Evolutionary conservation across 2,797 vertebrate species (phyloP).

Genomic region (Sebastes matsubarae): DNA sequence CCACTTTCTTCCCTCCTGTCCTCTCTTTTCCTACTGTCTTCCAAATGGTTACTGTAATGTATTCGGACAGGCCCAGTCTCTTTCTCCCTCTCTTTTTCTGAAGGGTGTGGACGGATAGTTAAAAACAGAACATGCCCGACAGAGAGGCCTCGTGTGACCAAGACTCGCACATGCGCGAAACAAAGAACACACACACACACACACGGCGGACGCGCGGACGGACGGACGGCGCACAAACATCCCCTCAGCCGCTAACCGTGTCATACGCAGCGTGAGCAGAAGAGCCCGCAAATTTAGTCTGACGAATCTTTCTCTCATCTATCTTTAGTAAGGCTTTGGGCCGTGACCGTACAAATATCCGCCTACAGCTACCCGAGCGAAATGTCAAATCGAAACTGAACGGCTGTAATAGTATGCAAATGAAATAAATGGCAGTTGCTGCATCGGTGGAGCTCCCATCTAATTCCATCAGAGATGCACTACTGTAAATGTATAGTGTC

Average conservation of each 20-base stretch:
- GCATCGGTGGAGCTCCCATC: slow-evolving; percentile 23
- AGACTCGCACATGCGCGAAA: neutral
- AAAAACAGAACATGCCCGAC: slow-evolving; percentile 68
- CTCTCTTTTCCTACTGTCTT: slow-evolving; percentile 44
- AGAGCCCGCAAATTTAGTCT: slow-evolving; percentile 53
- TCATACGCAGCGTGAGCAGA: slow-evolving; percentile 33
- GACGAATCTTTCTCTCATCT: slow-evolving; percentile 59
- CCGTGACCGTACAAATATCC: slow-evolving; percentile 40
- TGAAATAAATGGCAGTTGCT: slow-evolving; percentile 50
- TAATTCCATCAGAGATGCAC: neutral
- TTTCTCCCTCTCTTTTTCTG: slow-evolving; percentile 37
- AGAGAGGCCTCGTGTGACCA: slow-evolving; percentile 32
- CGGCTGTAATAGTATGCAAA: slow-evolving; percentile 54
- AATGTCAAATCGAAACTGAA: slow-evolving; percentile 69
- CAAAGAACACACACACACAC: neutral
- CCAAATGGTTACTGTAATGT: slow-evolving; percentile 69
- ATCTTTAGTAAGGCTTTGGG: slow-evolving; percentile 72
- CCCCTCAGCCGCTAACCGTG: slow-evolving; percentile 49
- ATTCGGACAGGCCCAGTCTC: slow-evolving; percentile 65
- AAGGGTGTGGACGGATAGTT: slow-evolving; percentile 62
- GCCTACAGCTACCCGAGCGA: slow-evolving; percentile 54
- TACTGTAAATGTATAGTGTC: neutral
- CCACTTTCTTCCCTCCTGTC: slow-evolving; percentile 59
- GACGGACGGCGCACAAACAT: slow-evolving; percentile 19
- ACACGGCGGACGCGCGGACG: neutral